Evolutionary conservation across 2,888 invertebrate species (phyloP).

Genomic region (Drosophila austrosaltans): DNA sequence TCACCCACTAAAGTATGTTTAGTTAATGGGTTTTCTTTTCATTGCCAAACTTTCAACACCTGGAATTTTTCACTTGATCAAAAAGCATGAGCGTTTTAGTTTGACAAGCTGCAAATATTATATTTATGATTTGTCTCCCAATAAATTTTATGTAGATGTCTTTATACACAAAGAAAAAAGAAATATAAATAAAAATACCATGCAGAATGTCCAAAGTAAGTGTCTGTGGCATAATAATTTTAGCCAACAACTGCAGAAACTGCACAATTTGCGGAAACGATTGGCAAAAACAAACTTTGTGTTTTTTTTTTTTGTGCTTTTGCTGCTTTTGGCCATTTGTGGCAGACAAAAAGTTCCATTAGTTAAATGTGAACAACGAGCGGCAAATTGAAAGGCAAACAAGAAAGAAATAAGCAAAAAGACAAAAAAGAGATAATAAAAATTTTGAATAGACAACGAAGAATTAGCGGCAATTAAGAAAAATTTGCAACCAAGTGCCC

Average conservation of each 20-base stretch:
- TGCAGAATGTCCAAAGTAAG: constrained; percentile 9
- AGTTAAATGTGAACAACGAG: constrained; percentile 1
- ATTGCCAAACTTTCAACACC: neutral
- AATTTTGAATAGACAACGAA: constrained; percentile 20
- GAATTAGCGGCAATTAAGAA: constrained; percentile 70
- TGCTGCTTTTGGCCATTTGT: neutral
- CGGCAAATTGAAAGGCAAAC: constrained; percentile 11
- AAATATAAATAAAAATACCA: neutral
- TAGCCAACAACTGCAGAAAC: neutral
- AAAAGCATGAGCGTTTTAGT: constrained; percentile 2
- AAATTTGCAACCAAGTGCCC: constrained; percentile 54
- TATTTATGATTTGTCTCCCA: neutral
- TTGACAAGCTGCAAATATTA: neutral
- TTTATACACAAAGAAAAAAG: neutral
- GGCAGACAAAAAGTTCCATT: constrained; percentile 12
- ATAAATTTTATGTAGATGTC: neutral
- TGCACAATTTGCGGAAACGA: constrained; percentile 7
- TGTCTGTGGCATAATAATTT: constrained; percentile 7
- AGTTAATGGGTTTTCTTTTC: neutral
- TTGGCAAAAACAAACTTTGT: constrained; percentile 5
- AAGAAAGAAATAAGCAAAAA: neutral
- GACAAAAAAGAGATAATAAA: constrained; percentile 6
- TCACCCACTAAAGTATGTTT: neutral
- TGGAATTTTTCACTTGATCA: neutral
- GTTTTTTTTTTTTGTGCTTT: neutral